phyloP scores from a whole-genome alignment of 2,797 vertebrate genomes.

The Lepidocolaptes lacrymiger region DNA sequence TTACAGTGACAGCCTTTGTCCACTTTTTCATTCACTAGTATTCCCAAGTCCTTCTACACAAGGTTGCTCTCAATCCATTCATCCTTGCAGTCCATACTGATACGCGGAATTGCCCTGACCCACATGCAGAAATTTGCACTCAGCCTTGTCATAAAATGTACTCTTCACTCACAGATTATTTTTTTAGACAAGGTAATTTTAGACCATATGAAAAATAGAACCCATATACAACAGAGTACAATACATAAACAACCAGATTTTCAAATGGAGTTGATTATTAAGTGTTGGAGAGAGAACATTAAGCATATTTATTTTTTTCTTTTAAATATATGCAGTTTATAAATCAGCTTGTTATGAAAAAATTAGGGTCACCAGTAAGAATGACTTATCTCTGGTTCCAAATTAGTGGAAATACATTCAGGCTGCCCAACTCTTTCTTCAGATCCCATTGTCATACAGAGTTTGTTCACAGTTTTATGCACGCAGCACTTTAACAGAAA shows the following conservation, averaged over 20 bases:
- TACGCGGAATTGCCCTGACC: background rate
- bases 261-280: background rate
- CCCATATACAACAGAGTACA: background rate
- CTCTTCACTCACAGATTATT: background rate
- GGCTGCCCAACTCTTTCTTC: background rate
- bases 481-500: slow-evolving; percentile 5
- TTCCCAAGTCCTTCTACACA: background rate
- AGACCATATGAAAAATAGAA: background rate
- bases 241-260: background rate
- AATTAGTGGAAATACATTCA: background rate
- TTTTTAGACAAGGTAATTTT: background rate
- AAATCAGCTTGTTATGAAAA: background rate
- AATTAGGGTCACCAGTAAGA: background rate
- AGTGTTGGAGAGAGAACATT: background rate
- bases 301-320: background rate
- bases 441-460: background rate
- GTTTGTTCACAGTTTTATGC: slow-evolving; percentile 21
- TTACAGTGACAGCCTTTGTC: rapidly evolving
- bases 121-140: background rate
- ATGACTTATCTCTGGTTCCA: background rate
- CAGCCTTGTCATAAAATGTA: background rate
- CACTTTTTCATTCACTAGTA: background rate
- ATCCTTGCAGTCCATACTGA: background rate
- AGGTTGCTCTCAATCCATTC: background rate
- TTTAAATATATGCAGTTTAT: background rate